A percentile compares a stretch with the other conserved stretches of the same genome.
Evolutionary conservation across 30 jellyfish, hydroid and myxozoan species (phyloP).

Genomic region (Pseudorhiza aurosa): DNA sequence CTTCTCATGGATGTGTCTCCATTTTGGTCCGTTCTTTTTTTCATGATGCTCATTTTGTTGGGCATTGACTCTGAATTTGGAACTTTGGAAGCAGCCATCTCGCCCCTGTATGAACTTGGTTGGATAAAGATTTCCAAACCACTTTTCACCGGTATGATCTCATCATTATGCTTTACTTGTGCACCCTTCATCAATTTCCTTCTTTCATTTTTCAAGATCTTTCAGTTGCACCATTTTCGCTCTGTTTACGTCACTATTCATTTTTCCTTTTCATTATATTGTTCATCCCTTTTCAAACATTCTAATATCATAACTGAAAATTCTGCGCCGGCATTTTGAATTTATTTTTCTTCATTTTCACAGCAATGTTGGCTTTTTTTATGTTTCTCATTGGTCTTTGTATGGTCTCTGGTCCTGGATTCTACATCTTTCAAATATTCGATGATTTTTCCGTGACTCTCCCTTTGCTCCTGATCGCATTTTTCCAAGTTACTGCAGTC

Average conservation of each 20-base stretch:
- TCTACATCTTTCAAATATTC: slow-evolving; percentile 89
- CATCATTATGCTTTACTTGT: not conserved
- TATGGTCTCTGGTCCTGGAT: slow-evolving; percentile 96
- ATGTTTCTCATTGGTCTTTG: slow-evolving; percentile 86
- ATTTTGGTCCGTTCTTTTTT: slow-evolving; percentile 83
- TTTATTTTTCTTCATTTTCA: too few species aligned
- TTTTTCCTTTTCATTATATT: too few species aligned
- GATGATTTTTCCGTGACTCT: slow-evolving; percentile 90
- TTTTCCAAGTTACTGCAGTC: slow-evolving; percentile 90
- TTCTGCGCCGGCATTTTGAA: too few species aligned
- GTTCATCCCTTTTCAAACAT: too few species aligned
- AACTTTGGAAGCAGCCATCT: slow-evolving; percentile 88
- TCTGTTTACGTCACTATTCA: too few species aligned
- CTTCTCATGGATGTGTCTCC: slow-evolving; percentile 89
- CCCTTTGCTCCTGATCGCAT: slow-evolving; percentile 90
- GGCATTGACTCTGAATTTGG: slow-evolving; percentile 97
- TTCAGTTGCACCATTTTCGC: too few species aligned
- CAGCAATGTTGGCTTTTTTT: slow-evolving; percentile 67
- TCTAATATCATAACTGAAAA: too few species aligned
- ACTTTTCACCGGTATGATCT: slow-evolving; percentile 69
- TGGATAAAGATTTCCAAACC: slow-evolving; percentile 76
- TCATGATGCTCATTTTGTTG: slow-evolving; percentile 80
- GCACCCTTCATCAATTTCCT: not conserved
- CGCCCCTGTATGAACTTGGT: slow-evolving; percentile 85
- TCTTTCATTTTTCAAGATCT: too few species aligned